A percentile compares a stretch with the other conserved stretches of the same genome.
Evolutionary conservation across 2,888 invertebrate species (phyloP).

Genomic region (Aromia moschata): DNA sequence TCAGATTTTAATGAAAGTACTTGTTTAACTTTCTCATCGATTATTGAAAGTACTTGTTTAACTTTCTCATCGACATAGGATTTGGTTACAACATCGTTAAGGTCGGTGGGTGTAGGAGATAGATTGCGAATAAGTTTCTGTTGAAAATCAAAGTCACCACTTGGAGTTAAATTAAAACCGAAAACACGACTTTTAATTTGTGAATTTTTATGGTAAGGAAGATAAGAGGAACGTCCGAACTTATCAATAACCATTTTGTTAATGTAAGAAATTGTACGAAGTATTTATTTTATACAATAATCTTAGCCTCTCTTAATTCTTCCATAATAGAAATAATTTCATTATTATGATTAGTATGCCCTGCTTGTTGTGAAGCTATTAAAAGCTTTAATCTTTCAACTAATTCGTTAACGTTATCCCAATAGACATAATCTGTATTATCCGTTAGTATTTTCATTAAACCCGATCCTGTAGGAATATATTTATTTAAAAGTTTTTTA

Average conservation of each 20-base stretch:
- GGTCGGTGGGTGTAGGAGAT: constrained; percentile 16
- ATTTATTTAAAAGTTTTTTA: too few species aligned
- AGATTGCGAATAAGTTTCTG: constrained; percentile 30
- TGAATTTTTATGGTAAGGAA: too few species aligned
- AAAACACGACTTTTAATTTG: too few species aligned
- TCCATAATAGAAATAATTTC: constrained; percentile 57
- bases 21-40: too few species aligned
- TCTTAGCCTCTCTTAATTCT: constrained; percentile 42
- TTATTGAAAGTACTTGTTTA: constrained; percentile 13
- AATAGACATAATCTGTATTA: too few species aligned
- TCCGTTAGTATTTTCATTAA: too few species aligned
- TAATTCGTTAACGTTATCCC: too few species aligned
- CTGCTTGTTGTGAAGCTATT: constrained; percentile 34
- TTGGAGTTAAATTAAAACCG: constrained; percentile 6
- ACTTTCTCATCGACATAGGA: constrained; percentile 30
- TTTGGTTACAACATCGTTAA: constrained; percentile 29
- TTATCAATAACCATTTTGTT: constrained; percentile 29
- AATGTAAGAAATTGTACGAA: constrained; percentile 5
- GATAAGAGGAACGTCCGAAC: constrained; percentile 24
- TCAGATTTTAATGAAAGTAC: constrained; percentile 2
- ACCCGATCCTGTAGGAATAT: too few species aligned
- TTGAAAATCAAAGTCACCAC: constrained; percentile 29
- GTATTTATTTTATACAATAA: constrained; percentile 32
- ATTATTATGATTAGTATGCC: constrained; percentile 47
- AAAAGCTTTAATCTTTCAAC: too few species aligned